Evolutionary conservation across 2,113 vertebrate genomes (phyloP).

Genomic region (Micromys minutus): DNA sequence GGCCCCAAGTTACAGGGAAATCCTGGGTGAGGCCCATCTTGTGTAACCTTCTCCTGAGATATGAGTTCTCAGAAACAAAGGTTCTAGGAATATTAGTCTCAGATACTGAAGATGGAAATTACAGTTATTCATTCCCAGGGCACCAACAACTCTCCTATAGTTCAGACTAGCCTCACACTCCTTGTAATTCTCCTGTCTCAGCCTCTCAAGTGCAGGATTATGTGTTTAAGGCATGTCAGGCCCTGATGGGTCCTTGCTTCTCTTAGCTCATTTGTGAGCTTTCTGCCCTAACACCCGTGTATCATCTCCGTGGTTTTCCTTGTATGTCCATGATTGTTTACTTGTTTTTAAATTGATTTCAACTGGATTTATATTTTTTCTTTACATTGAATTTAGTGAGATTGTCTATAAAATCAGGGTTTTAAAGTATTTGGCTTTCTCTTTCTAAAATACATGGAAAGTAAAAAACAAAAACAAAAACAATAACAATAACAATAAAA

Average conservation of each 20-base stretch:
- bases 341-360: conserved; percentile 14
- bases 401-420: not conserved
- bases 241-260: not conserved
- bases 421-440: not conserved
- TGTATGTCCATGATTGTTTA: not conserved
- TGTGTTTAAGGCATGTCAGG: too few relatives aligned
- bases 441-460: not conserved
- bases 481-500: not conserved
- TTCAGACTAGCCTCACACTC: not conserved
- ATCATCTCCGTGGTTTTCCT: not conserved
- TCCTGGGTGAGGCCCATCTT: not conserved
- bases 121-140: too few relatives aligned
- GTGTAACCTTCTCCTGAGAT: not conserved
- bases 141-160: not conserved
- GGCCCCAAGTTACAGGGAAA: not conserved
- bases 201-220: not conserved
- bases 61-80: not conserved
- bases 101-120: not conserved
- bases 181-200: not conserved
- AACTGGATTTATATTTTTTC: conserved; percentile 17
- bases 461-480: not conserved
- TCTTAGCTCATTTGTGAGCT: not conserved
- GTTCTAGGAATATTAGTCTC: not conserved
- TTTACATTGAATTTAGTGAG: not conserved
- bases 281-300: not conserved